These are phyloP conservation scores for Dascillus cervinus DNA, from an alignment of 2,888 invertebrate genomes.

Conservation along the genomic window DNA sequence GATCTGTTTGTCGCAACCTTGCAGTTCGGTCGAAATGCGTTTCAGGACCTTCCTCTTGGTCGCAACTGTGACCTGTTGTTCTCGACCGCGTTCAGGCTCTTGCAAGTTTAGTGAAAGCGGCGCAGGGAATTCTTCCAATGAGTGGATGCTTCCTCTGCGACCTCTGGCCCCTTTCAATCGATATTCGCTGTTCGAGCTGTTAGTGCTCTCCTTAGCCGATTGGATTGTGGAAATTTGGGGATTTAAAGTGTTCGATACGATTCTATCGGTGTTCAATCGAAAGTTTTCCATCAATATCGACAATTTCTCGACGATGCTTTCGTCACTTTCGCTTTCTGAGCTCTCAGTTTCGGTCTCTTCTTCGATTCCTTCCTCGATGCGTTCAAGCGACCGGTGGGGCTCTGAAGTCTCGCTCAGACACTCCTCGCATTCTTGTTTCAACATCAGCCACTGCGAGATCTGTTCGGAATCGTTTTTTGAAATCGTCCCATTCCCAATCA, in stretches of 20 bases:
- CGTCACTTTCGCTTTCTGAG: slow-evolving; percentile 42
- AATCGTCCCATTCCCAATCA: slow-evolving; percentile 62
- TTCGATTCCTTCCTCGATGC: slow-evolving; percentile 48
- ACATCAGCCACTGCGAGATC: slow-evolving; percentile 73
- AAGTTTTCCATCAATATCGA: slow-evolving; percentile 66
- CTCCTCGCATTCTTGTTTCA: slow-evolving; percentile 83
- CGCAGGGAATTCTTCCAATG: slow-evolving; percentile 30
- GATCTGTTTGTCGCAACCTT: slow-evolving; percentile 59
- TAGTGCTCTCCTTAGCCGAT: slow-evolving; percentile 28
- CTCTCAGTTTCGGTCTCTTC: slow-evolving; percentile 35
- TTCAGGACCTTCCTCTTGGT: slow-evolving; percentile 33
- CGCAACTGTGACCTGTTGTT: slow-evolving; percentile 17
- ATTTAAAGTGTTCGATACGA: slow-evolving; percentile 45
- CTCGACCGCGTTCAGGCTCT: slow-evolving; percentile 11
- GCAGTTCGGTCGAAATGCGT: slow-evolving; percentile 49
- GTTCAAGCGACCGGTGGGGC: slow-evolving; percentile 45
- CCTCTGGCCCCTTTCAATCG: slow-evolving; percentile 37
- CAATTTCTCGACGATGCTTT: slow-evolving; percentile 62
- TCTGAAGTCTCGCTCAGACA: slow-evolving; percentile 57
- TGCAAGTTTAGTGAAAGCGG: slow-evolving; percentile 17
- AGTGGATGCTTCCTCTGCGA: slow-evolving; percentile 39
- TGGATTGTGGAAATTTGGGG: slow-evolving; percentile 7
- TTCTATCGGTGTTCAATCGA: slow-evolving; percentile 59
- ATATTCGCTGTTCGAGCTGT: slow-evolving; percentile 31
- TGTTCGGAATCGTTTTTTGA: slow-evolving; percentile 67